Evolutionary conservation across 2,888 invertebrate genomes (phyloP).

Genomic region (Xestoiulus laeticollis): DNA sequence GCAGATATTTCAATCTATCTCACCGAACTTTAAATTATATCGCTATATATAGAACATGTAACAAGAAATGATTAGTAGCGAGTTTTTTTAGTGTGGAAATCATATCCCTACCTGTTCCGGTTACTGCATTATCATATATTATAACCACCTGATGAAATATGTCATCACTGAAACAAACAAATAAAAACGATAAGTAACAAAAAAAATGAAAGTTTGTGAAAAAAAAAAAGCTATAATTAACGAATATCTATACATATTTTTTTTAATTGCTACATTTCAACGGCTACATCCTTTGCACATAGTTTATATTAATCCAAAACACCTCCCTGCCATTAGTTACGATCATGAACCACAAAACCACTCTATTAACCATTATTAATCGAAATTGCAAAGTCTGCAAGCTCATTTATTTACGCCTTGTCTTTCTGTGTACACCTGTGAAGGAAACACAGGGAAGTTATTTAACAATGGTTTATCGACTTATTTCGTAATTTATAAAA

Average conservation of each 20-base stretch:
- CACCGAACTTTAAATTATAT: not conserved
- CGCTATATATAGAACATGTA: not conserved
- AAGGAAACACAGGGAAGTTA: not conserved
- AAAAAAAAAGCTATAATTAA: no score
- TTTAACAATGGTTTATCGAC: not conserved
- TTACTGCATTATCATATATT: constrained; percentile 6
- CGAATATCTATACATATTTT: no score
- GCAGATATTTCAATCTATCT: not conserved
- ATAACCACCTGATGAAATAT: constrained; percentile 20
- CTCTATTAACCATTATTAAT: not conserved
- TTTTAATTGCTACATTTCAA: no score
- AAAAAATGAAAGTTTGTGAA: no score
- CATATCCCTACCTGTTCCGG: constrained; percentile 1
- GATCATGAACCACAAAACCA: not conserved
- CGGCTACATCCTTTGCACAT: no score
- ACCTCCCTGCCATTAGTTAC: not conserved
- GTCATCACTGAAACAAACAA: constrained; percentile 16
- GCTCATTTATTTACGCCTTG: not conserved
- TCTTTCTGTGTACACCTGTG: not conserved
- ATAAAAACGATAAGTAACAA: not conserved
- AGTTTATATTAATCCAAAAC: not conserved
- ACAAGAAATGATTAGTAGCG: not conserved
- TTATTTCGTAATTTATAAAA: not conserved
- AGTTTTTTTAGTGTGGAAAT: not conserved
- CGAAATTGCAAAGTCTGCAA: not conserved